Conservation (phyloP, 2,113 vertebrate species). For the Ivindomyrus marchei region DNA sequence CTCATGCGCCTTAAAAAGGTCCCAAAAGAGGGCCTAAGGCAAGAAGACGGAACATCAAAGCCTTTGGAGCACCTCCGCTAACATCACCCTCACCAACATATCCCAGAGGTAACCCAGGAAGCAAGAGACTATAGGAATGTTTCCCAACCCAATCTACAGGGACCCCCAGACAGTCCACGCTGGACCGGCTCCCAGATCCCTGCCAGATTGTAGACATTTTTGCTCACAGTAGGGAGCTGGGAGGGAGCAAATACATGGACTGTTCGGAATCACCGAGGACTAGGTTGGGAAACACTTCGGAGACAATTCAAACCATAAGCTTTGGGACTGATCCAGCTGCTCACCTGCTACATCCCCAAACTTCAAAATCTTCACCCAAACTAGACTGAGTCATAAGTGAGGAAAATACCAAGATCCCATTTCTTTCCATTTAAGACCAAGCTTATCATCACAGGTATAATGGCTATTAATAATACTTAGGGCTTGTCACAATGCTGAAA, state of each 20-base stretch:
- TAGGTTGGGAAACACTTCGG: not conserved
- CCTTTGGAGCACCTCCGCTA: not conserved
- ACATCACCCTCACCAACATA: not conserved
- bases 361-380: no score
- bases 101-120: not conserved
- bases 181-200: not conserved
- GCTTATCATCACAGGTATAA: not conserved
- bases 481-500: not conserved
- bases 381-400: not conserved
- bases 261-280: not conserved
- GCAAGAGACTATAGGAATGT: not conserved
- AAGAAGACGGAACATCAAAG: no score
- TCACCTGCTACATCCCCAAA: not conserved
- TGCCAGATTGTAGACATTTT: not conserved
- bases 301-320: not conserved
- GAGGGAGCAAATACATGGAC: not conserved
- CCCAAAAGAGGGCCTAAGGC: not conserved
- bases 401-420: not conserved
- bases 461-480: not conserved
- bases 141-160: not conserved
- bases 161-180: not conserved
- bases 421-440: not conserved
- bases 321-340: not conserved
- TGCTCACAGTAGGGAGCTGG: not conserved
- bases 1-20: constrained; percentile 1